A percentile compares a stretch with the other conserved stretches of the same genome.
Evolutionary conservation across 2,113 vertebrate species (phyloP).

Genomic region (Rhabdomys dilectus): DNA sequence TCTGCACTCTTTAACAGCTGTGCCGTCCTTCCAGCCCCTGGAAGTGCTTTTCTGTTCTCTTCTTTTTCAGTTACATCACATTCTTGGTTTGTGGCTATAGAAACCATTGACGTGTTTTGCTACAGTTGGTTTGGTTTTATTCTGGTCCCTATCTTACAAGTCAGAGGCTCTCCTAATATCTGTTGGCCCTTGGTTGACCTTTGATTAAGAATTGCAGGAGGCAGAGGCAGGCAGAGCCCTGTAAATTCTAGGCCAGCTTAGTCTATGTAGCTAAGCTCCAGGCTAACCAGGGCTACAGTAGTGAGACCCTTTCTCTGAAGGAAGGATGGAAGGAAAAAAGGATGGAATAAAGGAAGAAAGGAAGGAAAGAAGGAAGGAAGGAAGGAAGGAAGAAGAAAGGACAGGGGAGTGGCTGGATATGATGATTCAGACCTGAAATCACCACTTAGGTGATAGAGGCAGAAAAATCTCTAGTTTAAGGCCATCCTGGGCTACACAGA

Average conservation of each 20-base stretch:
- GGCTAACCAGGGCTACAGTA: neutral
- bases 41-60: too few species aligned
- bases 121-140: neutral
- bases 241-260: neutral
- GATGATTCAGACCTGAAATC: neutral
- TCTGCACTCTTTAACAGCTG: neutral
- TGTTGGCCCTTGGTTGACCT: neutral
- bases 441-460: neutral
- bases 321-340: too few species aligned
- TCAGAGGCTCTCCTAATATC: neutral
- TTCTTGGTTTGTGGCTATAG: neutral
- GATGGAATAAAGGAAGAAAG: accelerated
- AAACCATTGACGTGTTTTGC: neutral
- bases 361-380: neutral
- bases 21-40: neutral
- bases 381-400: neutral
- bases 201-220: conserved; percentile 23
- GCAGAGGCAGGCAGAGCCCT: neutral
- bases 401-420: neutral
- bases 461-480: neutral
- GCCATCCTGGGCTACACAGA: neutral
- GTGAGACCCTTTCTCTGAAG: neutral
- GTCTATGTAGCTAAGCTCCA: neutral
- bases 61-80: neutral
- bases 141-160: neutral